Evolutionary conservation across 2,888 invertebrate species (phyloP).

Genomic region (Phalera bucephala): DNA sequence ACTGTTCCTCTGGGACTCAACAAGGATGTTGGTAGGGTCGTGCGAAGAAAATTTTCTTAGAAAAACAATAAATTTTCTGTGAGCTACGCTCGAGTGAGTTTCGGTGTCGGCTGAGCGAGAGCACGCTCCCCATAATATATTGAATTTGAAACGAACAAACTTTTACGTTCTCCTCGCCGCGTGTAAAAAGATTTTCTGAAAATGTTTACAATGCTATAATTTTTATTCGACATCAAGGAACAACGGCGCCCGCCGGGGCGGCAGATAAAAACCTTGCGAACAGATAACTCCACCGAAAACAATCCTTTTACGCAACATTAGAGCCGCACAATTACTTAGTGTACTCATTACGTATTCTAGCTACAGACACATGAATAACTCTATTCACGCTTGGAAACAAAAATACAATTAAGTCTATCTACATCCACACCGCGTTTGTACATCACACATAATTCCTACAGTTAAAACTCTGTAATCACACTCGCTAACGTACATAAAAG

Average conservation of each 20-base stretch:
- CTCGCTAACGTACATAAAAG: slow-evolving; percentile 13
- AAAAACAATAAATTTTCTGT: slow-evolving; percentile 82
- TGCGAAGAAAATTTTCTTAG: slow-evolving; percentile 79
- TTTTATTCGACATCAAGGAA: slow-evolving; percentile 55
- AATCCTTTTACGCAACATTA: slow-evolving; percentile 15
- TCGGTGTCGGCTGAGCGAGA: slow-evolving; percentile 80
- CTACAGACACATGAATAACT: slow-evolving; percentile 5
- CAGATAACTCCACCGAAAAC: slow-evolving; percentile 11
- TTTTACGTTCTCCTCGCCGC: slow-evolving; percentile 71
- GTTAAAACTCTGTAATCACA: not conserved
- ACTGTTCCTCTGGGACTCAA: slow-evolving; percentile 58
- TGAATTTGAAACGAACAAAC: slow-evolving; percentile 83
- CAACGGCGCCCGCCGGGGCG: slow-evolving; percentile 38
- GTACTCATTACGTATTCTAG: slow-evolving; percentile 18
- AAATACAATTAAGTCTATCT: slow-evolving; percentile 5
- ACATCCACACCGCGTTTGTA: not conserved
- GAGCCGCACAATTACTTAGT: slow-evolving; percentile 17
- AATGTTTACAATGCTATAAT: slow-evolving; percentile 76
- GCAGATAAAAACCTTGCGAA: slow-evolving; percentile 7
- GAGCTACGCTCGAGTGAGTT: slow-evolving; percentile 81
- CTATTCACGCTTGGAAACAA: slow-evolving; percentile 9
- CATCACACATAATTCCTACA: not conserved
- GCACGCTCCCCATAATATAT: slow-evolving; percentile 82
- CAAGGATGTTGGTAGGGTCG: slow-evolving; percentile 62
- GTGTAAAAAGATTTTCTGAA: slow-evolving; percentile 76